phyloP scores from a whole-genome alignment of 2,113 vertebrate species.

The Smithornis capensis region DNA sequence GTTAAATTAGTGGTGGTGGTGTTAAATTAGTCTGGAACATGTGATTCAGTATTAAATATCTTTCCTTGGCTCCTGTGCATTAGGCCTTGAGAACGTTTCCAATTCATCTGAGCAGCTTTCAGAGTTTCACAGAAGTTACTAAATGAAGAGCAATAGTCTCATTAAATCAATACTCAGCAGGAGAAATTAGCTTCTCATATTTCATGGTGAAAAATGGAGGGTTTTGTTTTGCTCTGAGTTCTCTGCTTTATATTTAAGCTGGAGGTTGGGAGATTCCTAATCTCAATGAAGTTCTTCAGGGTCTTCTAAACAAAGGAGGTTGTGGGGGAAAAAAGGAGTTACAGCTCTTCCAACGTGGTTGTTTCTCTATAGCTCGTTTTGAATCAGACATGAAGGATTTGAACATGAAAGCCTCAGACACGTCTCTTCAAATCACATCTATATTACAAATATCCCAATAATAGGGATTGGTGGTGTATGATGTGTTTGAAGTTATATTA shows the following conservation, averaged over 20 bases:
- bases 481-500: not conserved
- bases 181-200: not conserved
- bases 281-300: not conserved
- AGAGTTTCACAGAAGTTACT: not conserved
- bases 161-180: not conserved
- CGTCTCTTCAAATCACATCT: not conserved
- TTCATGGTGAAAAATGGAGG: not conserved
- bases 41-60: not conserved
- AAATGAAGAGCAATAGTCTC: not conserved
- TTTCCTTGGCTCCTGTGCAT: not conserved
- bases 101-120: not conserved
- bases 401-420: not conserved
- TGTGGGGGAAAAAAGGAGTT: not conserved
- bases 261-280: not conserved
- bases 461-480: not conserved
- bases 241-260: not conserved
- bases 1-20: too few relatives aligned
- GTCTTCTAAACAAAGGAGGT: not conserved
- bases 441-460: not conserved
- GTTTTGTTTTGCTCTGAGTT: not conserved
- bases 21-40: not conserved
- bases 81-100: not conserved
- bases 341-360: not conserved
- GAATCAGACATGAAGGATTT: not conserved
- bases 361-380: not conserved